Base-by-base conservation (phyloP, 1,140 invertebrate genomes). In the Triops cancriformis region DNA sequence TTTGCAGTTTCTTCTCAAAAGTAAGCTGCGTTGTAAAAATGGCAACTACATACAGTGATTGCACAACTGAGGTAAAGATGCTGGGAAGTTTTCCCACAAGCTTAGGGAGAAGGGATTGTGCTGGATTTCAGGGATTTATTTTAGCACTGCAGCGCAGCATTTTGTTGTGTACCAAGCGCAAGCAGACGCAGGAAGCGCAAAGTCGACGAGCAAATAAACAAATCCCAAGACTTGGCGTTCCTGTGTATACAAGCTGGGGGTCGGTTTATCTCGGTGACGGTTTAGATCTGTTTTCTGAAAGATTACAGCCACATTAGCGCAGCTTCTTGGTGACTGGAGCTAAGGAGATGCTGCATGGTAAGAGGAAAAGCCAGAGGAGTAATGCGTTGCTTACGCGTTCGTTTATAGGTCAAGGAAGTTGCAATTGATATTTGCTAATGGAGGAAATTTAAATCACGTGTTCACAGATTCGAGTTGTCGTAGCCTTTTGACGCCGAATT, bases 191-290 rank as follows among this genome's bases (percentile, higher is more conserved):
- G 51, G 51, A 64, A 64, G 51, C 51, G 51, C 51, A 64, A 64
- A 64, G 51, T 64, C 51, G 31, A 37, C 31, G 14, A 64, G 51
- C 51, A 64, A 64, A 64, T 64, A 64, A 64, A 64, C 51, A 64
- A 64, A 64, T 64, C 51, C 51, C 51, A 64, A 64, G 23, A 64
- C 23, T 23, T 64, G 18, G 51, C 18, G 51, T 18, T n/a, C 6
- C 51, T 64, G 51, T 64, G 23, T 64, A 64, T 64, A 64, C 51
- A 64, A 64, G 51, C 51, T 14, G 23, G 6, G 51, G 51, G 10
- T 64, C 51, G 51, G 51, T 64, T 64, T 64, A 64, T 64, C 51
- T 23, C 51, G 51, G 51, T 23, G 51, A 64, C 51, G 51, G 51
- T 64, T 64, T 64, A 64, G 51, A 18, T 23, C 51, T 64, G 51